A percentile compares a stretch with the other conserved stretches of the same genome.
phyloP scores from a whole-genome alignment of 2,113 vertebrate species.

The Apaloderma vittatum region DNA sequence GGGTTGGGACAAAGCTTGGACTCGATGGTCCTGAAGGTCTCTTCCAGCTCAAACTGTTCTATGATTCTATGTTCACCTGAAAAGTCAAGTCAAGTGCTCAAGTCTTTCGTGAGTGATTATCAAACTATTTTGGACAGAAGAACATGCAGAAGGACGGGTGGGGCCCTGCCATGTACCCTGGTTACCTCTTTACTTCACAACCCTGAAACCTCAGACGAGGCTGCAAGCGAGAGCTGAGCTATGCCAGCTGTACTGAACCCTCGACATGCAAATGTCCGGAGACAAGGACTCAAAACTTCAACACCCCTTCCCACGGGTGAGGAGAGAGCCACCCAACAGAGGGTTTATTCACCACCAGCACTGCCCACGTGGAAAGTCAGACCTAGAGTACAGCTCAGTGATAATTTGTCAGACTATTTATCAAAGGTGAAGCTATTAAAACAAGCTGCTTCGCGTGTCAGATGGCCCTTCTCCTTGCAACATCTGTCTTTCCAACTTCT shows the following conservation, averaged over 20 bases:
- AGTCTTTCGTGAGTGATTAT: not conserved
- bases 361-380: not conserved
- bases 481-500: not conserved
- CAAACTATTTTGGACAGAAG: not conserved
- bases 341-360: not conserved
- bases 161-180: not conserved
- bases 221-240: not conserved
- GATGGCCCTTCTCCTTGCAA: not conserved
- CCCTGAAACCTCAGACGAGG: not conserved
- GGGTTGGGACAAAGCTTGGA: too few relatives aligned
- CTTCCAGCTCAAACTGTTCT: too few relatives aligned
- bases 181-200: not conserved
- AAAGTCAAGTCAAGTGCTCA: not conserved
- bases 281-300: not conserved
- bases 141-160: fast-evolving
- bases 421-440: not conserved
- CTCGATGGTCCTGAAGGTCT: too few relatives aligned
- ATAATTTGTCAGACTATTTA: not conserved
- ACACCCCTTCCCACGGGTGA: fast-evolving
- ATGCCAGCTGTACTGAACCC: not conserved
- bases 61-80: too few relatives aligned
- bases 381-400: not conserved
- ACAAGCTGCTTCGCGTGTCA: not conserved
- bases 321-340: fast-evolving
- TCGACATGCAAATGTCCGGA: not conserved